These are phyloP conservation scores for Castor canadensis DNA, from an alignment of 2,113 vertebrate genomes.

Conservation along the genomic window DNA sequence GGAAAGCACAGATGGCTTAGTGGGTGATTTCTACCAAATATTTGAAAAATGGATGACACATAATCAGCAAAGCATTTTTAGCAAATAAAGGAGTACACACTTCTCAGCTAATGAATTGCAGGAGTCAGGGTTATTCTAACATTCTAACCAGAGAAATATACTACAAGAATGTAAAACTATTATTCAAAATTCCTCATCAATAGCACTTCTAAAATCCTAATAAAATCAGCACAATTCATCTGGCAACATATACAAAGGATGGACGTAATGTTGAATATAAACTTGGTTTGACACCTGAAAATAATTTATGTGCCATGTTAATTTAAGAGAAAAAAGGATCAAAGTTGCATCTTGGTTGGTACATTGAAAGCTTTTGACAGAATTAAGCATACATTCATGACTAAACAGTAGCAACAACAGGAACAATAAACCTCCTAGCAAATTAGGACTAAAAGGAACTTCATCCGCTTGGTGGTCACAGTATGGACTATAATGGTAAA, in stretches of 20 bases:
- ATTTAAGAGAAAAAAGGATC: background rate
- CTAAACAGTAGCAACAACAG: too few species aligned
- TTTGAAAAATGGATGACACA: background rate
- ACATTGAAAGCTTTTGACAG: background rate
- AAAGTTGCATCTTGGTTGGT: background rate
- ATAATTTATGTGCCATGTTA: background rate
- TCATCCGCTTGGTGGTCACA: background rate
- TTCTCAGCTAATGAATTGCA: background rate
- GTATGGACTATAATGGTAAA: background rate
- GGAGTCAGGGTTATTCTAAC: background rate
- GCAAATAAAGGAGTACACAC: background rate
- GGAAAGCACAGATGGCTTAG: background rate
- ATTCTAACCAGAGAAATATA: background rate
- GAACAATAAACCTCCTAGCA: accelerated
- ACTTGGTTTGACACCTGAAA: background rate
- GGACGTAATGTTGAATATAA: background rate
- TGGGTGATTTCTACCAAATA: background rate
- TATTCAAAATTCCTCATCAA: background rate
- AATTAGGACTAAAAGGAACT: background rate
- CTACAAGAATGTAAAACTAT: background rate
- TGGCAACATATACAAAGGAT: background rate
- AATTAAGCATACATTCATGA: background rate
- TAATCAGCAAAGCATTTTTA: background rate
- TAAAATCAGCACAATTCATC: background rate
- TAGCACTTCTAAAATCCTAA: background rate